phyloP scores from a whole-genome alignment of 2,113 vertebrate genomes.

The Melanocharis versteri region DNA sequence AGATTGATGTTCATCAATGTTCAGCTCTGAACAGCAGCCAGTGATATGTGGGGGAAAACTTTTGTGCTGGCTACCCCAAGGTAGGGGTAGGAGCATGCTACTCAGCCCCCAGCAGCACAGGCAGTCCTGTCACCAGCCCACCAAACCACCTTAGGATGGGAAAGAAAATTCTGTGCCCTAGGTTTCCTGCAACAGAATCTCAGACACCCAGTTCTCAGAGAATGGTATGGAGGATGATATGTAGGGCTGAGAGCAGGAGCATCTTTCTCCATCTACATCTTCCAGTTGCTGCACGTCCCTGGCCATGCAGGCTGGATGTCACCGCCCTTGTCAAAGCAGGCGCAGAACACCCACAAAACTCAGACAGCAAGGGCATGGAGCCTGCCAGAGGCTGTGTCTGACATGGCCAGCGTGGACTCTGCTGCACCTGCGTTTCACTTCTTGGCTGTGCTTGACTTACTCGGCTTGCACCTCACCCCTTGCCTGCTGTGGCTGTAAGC shows the following conservation, averaged over 20 bases:
- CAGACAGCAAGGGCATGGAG: neutral
- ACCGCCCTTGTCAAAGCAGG: neutral
- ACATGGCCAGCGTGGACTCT: rapidly evolving
- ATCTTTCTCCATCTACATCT: neutral
- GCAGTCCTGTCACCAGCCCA: neutral
- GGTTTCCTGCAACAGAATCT: neutral
- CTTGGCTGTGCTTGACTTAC: neutral
- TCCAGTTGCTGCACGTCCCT: neutral
- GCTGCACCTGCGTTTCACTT: neutral
- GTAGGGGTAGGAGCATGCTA: neutral
- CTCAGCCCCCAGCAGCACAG: neutral
- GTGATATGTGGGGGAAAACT: neutral
- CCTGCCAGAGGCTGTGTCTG: neutral
- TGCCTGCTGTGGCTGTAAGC: neutral
- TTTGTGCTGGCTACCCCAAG: neutral
- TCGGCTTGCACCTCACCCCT: neutral
- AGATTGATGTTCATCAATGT: neutral
- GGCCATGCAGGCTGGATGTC: rapidly evolving
- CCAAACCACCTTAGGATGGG: neutral
- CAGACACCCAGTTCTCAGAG: neutral
- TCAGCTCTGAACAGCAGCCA: neutral
- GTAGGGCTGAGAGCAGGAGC: neutral
- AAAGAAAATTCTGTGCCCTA: neutral
- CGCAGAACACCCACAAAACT: neutral
- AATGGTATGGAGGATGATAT: neutral